Percentiles rank a stretch among this genome's conserved stretches.
phyloP scores from a whole-genome alignment of 2,888 invertebrate species.

The Agrotis segetum region DNA sequence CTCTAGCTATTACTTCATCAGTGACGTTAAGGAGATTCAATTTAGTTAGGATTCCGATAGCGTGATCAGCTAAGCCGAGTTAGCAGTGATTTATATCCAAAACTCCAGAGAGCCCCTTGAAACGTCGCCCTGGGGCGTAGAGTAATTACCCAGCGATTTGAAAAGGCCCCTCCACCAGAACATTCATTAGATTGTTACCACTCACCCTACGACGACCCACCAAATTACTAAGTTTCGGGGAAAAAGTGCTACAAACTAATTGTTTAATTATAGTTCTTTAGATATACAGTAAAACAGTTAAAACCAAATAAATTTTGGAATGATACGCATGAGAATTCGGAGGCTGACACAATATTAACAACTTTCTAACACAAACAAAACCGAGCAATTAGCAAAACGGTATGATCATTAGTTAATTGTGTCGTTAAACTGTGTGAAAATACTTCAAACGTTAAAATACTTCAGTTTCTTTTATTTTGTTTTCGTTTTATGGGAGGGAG shows the following conservation, averaged over 20 bases:
- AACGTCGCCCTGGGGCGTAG: slow-evolving; percentile 76
- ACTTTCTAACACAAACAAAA: slow-evolving; percentile 72
- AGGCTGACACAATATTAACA: slow-evolving; percentile 54
- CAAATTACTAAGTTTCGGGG: slow-evolving; percentile 43
- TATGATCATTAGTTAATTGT: slow-evolving; percentile 64
- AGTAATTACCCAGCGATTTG: slow-evolving; percentile 77
- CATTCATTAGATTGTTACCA: slow-evolving; percentile 77
- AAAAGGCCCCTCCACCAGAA: slow-evolving; percentile 71
- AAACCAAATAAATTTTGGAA: slow-evolving; percentile 51
- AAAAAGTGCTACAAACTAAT: slow-evolving; percentile 53
- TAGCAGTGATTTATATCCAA: slow-evolving; percentile 83
- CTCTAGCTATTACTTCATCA: slow-evolving; percentile 50
- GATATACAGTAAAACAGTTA: slow-evolving; percentile 52
- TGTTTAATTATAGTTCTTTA: slow-evolving; percentile 47
- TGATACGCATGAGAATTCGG: slow-evolving; percentile 58
- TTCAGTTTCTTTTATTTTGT: slow-evolving; percentile 44
- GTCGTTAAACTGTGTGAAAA: slow-evolving; percentile 63
- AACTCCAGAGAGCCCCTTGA: slow-evolving; percentile 71
- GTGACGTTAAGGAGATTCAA: slow-evolving; percentile 56
- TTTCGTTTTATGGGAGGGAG: slow-evolving; percentile 43
- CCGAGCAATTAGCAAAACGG: slow-evolving; percentile 64
- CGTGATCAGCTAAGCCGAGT: slow-evolving; percentile 74
- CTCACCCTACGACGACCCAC: slow-evolving; percentile 69
- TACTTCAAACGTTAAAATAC: slow-evolving; percentile 45
- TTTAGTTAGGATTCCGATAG: slow-evolving; percentile 67